Conservation (phyloP, 1,140 invertebrate genomes). For the Trachymyrmex cornetzi region DNA sequence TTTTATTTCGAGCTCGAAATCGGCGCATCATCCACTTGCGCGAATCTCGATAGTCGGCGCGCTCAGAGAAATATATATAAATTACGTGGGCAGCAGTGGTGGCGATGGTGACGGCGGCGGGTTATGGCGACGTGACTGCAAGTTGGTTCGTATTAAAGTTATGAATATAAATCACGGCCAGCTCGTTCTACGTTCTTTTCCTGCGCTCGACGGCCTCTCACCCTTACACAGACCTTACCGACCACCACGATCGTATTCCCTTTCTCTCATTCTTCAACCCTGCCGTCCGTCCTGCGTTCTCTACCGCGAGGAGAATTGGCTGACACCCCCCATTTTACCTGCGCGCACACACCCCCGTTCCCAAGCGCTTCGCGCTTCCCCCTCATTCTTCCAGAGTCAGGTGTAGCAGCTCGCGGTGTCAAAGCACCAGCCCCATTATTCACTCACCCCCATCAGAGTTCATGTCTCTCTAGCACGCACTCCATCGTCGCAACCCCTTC, state of each 20-base stretch:
- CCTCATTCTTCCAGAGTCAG: slow-evolving; percentile 7
- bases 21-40: slow-evolving; percentile 31
- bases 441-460: slow-evolving; percentile 72
- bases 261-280: slow-evolving; percentile 14
- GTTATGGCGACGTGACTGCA: slow-evolving; percentile 79
- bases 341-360: slow-evolving; percentile 3
- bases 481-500: slow-evolving; percentile 20
- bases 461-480: slow-evolving; percentile 78
- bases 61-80: slow-evolving; percentile 77
- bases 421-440: slow-evolving; percentile 78
- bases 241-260: slow-evolving; percentile 47
- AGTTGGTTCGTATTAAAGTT: slow-evolving; percentile 82
- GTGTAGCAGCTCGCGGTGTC: slow-evolving; percentile 71
- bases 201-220: slow-evolving; percentile 43
- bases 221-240: slow-evolving; percentile 36
- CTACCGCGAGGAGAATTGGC: not conserved
- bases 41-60: slow-evolving; percentile 63
- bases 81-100: slow-evolving; percentile 69
- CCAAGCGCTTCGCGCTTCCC: not conserved
- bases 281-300: slow-evolving; percentile 8
- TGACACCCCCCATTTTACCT: not conserved
- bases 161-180: slow-evolving; percentile 83
- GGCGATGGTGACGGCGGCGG: slow-evolving; percentile 46
- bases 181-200: slow-evolving; percentile 72
- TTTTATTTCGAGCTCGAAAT: slow-evolving; percentile 53